Evolutionary conservation across 2,888 invertebrate genomes (phyloP), one percentile per base, ranked within the genome.

Genomic region (Taphrorychus bicolor): DNA sequence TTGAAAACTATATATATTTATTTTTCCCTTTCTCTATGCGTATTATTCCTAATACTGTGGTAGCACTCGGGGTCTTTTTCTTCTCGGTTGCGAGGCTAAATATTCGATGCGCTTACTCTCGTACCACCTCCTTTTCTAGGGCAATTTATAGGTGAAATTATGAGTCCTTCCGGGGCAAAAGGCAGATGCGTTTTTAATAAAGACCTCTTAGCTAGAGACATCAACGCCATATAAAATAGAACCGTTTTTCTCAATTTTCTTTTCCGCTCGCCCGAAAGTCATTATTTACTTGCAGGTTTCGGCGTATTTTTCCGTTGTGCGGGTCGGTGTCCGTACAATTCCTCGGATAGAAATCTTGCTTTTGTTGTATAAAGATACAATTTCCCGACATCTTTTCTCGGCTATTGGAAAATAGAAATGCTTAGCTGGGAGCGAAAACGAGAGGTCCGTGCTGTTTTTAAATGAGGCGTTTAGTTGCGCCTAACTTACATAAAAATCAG

Each of bases 281-380:
- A 48, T 48, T 48, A 48, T 48, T 48, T 48, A 48, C 48, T 48
- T 48, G 16, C 48, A 48, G 48, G 48, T 48, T 48, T 48, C 48
- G 17, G 18, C 9, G 48, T 18, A 48, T 48, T 48, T 48, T 48
- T 16, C 16, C 19, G 18, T 48, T 48, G 48, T 48, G 48, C 19
- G 48, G 48, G 48, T 48, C 48, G 18, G 9, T 48, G 48, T 18
- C 19, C 48, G 48, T 16, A 48, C 48, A 16, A 48, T 48, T 48
- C 48, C 16, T 48, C 48, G 48, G 48, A 9, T 17, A 16, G 18
- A 48, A 48, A 19, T 17, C 48, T 48, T 48, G n/a, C 5, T 48
- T 48, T 48, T 48, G 18, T 48, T 7, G 48, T 48, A 19, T 48
- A 48, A 17, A 17, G 48, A 48, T 48, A n/a, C 19, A 48, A 48